Percentiles rank a stretch among this genome's conserved stretches.
phyloP scores from a whole-genome alignment of 2,113 vertebrate species.

The Elgaria multicarinata region DNA sequence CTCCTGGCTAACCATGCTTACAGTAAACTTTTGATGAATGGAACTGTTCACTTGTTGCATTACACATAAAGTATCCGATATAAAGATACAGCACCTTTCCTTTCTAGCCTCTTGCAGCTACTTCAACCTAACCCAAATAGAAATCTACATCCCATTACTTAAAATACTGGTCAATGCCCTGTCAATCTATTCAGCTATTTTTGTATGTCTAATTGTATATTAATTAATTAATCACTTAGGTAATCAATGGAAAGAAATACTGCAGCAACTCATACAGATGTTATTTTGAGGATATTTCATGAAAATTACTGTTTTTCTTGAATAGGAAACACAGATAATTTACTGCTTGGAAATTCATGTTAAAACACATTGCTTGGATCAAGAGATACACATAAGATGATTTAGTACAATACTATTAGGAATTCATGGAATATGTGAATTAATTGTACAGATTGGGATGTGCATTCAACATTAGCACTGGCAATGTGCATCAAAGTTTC shows the following conservation, averaged over 20 bases:
- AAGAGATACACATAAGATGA: not conserved
- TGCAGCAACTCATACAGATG: not conserved
- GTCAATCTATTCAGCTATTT: not conserved
- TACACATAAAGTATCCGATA: not conserved
- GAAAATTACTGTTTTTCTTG: slow-evolving; percentile 15
- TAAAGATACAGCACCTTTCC: not conserved
- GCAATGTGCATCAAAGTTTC: not conserved
- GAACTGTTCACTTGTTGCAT: slow-evolving; percentile 72
- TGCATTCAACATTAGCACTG: not conserved
- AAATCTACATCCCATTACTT: not conserved
- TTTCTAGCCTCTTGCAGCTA: slow-evolving; percentile 14
- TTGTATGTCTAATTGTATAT: not conserved
- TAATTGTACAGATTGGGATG: not conserved
- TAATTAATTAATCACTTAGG: slow-evolving; percentile 8
- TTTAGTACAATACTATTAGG: slow-evolving; percentile 9
- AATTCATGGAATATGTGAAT: slow-evolving; percentile 5
- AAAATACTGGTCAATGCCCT: not conserved
- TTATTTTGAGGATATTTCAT: not conserved
- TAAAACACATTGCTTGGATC: slow-evolving; percentile 1
- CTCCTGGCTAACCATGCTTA: slow-evolving; percentile 68
- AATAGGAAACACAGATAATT: slow-evolving; percentile 19
- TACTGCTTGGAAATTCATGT: not conserved
- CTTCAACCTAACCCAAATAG: slow-evolving; percentile 23
- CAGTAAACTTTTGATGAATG: slow-evolving; percentile 79
- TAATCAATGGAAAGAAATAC: slow-evolving; percentile 1